Base-by-base conservation (phyloP, 1,140 invertebrate species). In the Lepidurus apus region DNA sequence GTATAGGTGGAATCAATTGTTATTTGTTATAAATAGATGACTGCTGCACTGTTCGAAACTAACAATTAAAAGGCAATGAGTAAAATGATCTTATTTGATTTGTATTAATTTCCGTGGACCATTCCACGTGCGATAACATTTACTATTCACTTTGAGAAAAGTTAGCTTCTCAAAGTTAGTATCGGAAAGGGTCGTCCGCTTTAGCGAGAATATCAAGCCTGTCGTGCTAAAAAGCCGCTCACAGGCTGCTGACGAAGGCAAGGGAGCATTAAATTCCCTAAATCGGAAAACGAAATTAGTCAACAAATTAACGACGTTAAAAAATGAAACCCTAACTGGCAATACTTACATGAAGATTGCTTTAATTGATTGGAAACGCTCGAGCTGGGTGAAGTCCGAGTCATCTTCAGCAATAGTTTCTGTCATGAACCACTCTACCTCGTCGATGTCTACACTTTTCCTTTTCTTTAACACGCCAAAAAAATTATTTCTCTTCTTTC, bases 331-430 rank as follows among this genome's bases (percentile, higher is more conserved):
- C 21, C 73, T 26, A 42, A 42, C 73, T 26, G 9, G 73, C 73
- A 74, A 74, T 42, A 74, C 73, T 7, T 43, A 26, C 34, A 75
- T 42, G 43, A 75, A 75, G 34, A 76, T 75, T 75, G 17, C 26
- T 75, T 76, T 75, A 42, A 75, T 75, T 17, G 74, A 42, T 17
- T n/a, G 74, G 26, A 75, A 75, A 75, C 74, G 74, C 34, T 75
- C 5, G 13, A 75, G 1, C 11, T 42, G 42, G 44, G 9, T 76
- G 42, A 76, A 76, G 42, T 76, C n/a, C 75, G 42, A 43, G n/a
- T 42, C 42, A 75, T 75, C 74, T 75, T 75, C 26, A 34, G 17
- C 7, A 34, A 43, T n/a, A 43, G n/a, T 11, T 11, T 76, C 75
- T n/a, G 9, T 75, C 43, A 42, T 8, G 43, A 75, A 26, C 34